A percentile compares a stretch with the other conserved stretches of the same genome.
Conservation (phyloP, 2,888 invertebrate species). For the Pollenia labialis region DNA sequence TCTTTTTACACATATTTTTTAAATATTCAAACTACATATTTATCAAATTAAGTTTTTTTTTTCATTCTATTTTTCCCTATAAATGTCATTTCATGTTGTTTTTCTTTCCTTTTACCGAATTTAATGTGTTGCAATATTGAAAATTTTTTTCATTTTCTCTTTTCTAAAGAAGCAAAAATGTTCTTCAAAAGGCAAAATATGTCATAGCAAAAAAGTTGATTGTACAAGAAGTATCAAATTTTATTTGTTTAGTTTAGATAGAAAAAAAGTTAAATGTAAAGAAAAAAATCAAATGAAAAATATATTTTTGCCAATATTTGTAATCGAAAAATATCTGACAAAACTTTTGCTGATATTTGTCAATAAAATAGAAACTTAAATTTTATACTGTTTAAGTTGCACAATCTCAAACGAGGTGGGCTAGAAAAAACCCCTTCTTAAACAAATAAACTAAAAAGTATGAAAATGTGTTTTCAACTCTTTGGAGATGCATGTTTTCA, state of each 20-base stretch:
- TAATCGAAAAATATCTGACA: background rate
- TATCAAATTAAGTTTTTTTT: conserved; percentile 5
- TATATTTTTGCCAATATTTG: conserved; percentile 8
- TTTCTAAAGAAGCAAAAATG: background rate
- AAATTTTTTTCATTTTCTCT: background rate
- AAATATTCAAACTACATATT: background rate
- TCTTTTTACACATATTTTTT: background rate
- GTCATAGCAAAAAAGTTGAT: background rate
- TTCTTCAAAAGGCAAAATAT: too few species aligned
- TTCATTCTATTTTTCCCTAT: background rate
- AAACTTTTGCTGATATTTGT: background rate
- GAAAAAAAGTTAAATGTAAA: background rate
- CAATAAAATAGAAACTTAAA: background rate
- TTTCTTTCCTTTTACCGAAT: background rate
- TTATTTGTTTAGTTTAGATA: conserved; percentile 27
- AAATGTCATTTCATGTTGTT: background rate
- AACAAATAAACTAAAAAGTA: background rate
- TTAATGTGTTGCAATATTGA: background rate
- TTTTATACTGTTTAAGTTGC: background rate
- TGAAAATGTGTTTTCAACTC: conserved; percentile 35
- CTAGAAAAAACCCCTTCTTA: background rate
- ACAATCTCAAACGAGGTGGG: background rate
- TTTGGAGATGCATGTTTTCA: background rate
- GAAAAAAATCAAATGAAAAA: conserved; percentile 1
- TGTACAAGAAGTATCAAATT: conserved; percentile 31